phyloP scores from a whole-genome alignment of 2,888 invertebrate genomes.

The Chamaedrilus cognettii region DNA sequence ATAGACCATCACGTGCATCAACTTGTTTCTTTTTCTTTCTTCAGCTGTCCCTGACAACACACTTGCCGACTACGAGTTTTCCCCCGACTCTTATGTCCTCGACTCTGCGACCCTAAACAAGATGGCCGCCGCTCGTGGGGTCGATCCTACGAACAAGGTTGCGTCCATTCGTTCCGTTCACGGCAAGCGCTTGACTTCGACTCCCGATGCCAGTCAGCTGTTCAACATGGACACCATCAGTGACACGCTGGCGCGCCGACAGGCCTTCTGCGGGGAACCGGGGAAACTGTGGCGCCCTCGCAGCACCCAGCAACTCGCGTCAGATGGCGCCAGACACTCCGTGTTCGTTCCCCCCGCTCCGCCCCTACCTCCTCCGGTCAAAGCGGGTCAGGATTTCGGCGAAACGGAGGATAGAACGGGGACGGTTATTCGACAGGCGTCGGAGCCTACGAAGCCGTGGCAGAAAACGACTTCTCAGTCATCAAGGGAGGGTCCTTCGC shows the following conservation, averaged over 20 bases:
- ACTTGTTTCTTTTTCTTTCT: too few relatives aligned
- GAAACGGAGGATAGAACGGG: too few relatives aligned
- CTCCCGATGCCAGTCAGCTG: not conserved
- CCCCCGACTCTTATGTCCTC: not conserved
- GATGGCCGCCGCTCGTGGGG: slow-evolving; percentile 15
- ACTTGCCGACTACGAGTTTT: not conserved
- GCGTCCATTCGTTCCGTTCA: slow-evolving; percentile 87
- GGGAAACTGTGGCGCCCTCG: slow-evolving; percentile 4
- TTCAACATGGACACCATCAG: not conserved
- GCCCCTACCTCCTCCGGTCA: too few relatives aligned
- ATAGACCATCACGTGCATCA: too few relatives aligned
- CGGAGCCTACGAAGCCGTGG: too few relatives aligned
- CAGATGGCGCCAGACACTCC: slow-evolving; percentile 1
- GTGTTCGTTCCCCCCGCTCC: not conserved
- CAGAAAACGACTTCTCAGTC: too few relatives aligned
- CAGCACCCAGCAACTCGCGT: not conserved
- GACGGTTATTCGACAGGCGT: too few relatives aligned
- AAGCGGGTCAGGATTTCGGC: too few relatives aligned
- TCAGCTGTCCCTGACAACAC: not conserved
- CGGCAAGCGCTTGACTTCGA: slow-evolving; percentile 39
- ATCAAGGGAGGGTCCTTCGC: too few relatives aligned
- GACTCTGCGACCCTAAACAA: not conserved
- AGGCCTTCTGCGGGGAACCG: slow-evolving; percentile 4
- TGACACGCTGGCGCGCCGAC: not conserved
- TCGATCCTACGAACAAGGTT: slow-evolving; percentile 65